These are phyloP conservation scores for Sericinus montela DNA, from an alignment of 2,888 invertebrate species.

Conservation along the genomic window DNA sequence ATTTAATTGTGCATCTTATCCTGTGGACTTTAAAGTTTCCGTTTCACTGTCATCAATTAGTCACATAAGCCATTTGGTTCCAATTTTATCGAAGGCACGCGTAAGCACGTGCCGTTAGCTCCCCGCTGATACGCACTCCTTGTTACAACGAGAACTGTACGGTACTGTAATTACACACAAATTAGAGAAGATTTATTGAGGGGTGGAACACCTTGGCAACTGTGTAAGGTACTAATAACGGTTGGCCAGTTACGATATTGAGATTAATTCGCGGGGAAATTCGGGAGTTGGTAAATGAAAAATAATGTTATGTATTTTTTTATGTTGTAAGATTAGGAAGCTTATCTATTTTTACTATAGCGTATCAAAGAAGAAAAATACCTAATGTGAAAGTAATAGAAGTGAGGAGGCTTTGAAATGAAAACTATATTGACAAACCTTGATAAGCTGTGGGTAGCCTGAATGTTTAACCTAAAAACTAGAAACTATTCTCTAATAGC, in stretches of 20 bases:
- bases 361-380: no score
- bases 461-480: no score
- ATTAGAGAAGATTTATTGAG: constrained; percentile 79
- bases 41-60: constrained; percentile 25
- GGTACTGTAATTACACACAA: constrained; percentile 79
- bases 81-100: constrained; percentile 45
- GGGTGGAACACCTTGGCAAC: constrained; percentile 79
- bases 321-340: no score
- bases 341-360: no score
- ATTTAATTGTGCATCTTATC: constrained; percentile 27
- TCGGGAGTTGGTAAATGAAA: constrained; percentile 25
- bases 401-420: no score
- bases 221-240: constrained; percentile 75
- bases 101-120: constrained; percentile 72
- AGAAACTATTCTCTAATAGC: no score
- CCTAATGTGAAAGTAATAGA: no score
- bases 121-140: constrained; percentile 76
- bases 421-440: no score
- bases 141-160: constrained; percentile 71
- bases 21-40: constrained; percentile 22
- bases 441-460: no score
- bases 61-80: constrained; percentile 32
- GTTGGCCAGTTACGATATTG: constrained; percentile 71
- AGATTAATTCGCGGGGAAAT: constrained; percentile 61
- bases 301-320: no score